These are phyloP conservation scores for Oreochromis grahami DNA, from an alignment of 2,797 vertebrate species.

Conservation along the genomic window DNA sequence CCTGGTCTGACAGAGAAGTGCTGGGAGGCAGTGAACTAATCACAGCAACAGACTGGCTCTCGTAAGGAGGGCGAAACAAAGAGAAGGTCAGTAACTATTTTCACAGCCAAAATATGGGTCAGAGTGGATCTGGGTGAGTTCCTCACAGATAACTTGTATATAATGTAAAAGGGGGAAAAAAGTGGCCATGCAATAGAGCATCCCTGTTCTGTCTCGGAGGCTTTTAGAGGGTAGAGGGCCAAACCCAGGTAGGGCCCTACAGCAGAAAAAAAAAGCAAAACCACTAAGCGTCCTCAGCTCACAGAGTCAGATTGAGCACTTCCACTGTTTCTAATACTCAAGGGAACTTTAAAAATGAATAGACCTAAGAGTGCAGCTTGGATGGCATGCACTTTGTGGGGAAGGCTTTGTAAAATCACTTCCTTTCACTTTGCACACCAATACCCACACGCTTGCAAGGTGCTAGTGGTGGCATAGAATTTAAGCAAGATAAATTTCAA, in stretches of 20 bases:
- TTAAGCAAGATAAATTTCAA: conserved; percentile 59
- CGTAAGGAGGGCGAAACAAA: conserved; percentile 56
- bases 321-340: conserved; percentile 35
- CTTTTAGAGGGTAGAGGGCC: conserved; percentile 36
- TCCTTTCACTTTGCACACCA: conserved; percentile 35
- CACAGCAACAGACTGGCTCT: conserved; percentile 59
- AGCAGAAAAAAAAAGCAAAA: conserved; percentile 12
- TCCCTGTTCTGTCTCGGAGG: conserved; percentile 24
- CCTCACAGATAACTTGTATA: conserved; percentile 18
- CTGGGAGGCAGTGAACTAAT: conserved; percentile 66
- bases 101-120: conserved; percentile 67
- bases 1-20: conserved; percentile 55
- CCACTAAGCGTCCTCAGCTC: conserved; percentile 24
- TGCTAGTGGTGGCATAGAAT: conserved; percentile 48
- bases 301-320: conserved; percentile 37
- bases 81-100: conserved; percentile 69
- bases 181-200: background rate
- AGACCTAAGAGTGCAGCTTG: conserved; percentile 53
- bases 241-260: conserved; percentile 14
- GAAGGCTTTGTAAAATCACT: conserved; percentile 49
- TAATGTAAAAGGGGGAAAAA: background rate
- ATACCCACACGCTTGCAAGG: conserved; percentile 55
- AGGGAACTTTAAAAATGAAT: conserved; percentile 69
- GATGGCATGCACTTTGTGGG: conserved; percentile 47
- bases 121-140: conserved; percentile 48